A percentile compares a stretch with the other conserved stretches of the same genome.
Conservation (phyloP, 2,888 invertebrate species). For the Polymixis lichenea region DNA sequence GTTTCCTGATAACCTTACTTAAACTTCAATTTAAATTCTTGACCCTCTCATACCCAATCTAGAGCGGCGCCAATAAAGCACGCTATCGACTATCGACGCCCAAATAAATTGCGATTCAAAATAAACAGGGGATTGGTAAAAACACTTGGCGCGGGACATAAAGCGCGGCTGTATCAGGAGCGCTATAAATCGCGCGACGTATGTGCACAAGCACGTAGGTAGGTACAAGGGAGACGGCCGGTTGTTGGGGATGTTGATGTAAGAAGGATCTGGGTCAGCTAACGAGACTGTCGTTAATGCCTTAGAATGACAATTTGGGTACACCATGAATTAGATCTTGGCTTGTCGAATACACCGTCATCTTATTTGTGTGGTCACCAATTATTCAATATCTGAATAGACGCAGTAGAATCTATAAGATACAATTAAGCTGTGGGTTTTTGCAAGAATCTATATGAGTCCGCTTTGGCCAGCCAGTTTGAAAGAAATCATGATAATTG, state of each 20-base stretch:
- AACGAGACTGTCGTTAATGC: not conserved
- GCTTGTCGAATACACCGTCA: not conserved
- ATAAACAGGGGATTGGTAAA: slow-evolving; percentile 68
- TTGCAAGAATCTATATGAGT: not conserved
- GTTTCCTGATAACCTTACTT: not conserved
- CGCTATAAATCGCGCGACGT: slow-evolving; percentile 71
- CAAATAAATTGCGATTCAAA: slow-evolving; percentile 71
- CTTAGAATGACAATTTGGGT: not conserved
- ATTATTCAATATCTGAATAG: not conserved
- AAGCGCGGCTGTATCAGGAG: slow-evolving; percentile 71
- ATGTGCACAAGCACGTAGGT: slow-evolving; percentile 38
- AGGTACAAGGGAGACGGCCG: slow-evolving; percentile 6
- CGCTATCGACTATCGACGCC: slow-evolving; percentile 63
- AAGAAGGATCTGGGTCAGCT: slow-evolving; percentile 1
- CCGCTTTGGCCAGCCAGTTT: not conserved
- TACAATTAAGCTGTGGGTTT: not conserved
- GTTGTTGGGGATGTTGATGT: slow-evolving; percentile 16
- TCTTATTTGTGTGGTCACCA: not conserved
- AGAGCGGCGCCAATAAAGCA: slow-evolving; percentile 57
- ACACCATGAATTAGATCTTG: not conserved
- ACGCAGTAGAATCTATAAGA: no score
- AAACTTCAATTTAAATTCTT: slow-evolving; percentile 39
- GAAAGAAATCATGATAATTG: not conserved
- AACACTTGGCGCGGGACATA: slow-evolving; percentile 69
- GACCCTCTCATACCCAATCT: slow-evolving; percentile 38